Evolutionary conservation across 1,140 invertebrate species (phyloP), one percentile per base, ranked within the genome.

Genomic region (Euura lappo): DNA sequence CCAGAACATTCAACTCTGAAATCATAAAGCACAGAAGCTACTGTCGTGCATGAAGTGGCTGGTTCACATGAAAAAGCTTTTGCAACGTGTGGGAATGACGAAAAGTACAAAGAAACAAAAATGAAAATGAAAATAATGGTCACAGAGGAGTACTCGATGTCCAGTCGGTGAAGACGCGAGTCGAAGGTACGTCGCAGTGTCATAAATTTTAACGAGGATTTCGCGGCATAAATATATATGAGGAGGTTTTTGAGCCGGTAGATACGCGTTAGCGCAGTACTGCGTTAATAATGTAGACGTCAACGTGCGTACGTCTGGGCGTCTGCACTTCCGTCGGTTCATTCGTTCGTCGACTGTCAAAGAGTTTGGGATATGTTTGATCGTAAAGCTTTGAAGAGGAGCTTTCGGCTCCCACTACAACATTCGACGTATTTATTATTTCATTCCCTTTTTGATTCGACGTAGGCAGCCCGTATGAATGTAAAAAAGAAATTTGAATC

Each of bases 131-230:
- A 11, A 51, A 11, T 7, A 3, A 60, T 8, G 3, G 3, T 0
- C 28, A 28, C 1, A 28, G 28, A 28, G 28, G 28, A 28, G 28
- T 28, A 28, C 28, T 28, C 28, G 28, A 28, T 28, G 28, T 28
- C 28, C 28, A 28, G 28, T 28, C 28, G 28, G 28, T 28, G 28
- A 28, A 28, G 28, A 28, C 28, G 28, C 28, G 28, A 28, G 28
- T 28, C 28, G 28, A 28, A 28, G 28, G 28, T 28, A 28, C 51
- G 51, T 60, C 51, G 6, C 51, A n/a, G 51, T 60, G 51, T 60
- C 51, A 60, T 60, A 60, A 60, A 60, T 60, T 60, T 60, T 60
- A 60, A 60, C 51, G 51, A 60, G 51, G 51, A 60, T 60, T 60
- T 60, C 51, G 51, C 51, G 51, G 13, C 13, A 60, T 60, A 60